Evolutionary conservation across 2,888 invertebrate species (phyloP).

Genomic region (Arctia plantaginis): DNA sequence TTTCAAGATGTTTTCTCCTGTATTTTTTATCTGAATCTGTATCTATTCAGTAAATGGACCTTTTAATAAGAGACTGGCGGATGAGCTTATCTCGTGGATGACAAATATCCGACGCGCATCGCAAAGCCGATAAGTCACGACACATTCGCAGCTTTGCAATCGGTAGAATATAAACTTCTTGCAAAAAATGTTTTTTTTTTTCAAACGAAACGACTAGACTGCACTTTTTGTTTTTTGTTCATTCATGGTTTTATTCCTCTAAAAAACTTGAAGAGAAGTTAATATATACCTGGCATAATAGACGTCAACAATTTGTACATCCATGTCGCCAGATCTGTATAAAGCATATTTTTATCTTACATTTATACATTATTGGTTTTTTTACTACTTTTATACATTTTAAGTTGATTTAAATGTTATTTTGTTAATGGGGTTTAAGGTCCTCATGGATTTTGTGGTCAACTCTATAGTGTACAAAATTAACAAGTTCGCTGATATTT

Average conservation of each 20-base stretch:
- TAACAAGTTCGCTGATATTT: too few species aligned
- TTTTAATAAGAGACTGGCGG: slow-evolving; percentile 40
- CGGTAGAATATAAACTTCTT: slow-evolving; percentile 34
- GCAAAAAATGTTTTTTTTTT: slow-evolving; percentile 11
- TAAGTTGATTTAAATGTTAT: too few species aligned
- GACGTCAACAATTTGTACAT: too few species aligned
- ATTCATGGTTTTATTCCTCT: background rate
- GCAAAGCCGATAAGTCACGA: slow-evolving; percentile 56
- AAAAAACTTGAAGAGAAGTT: background rate
- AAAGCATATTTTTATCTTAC: too few species aligned
- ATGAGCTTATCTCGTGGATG: slow-evolving; percentile 55
- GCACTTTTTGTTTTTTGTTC: background rate
- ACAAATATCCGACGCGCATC: slow-evolving; percentile 63
- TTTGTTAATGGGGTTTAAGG: too few species aligned
- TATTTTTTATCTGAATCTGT: slow-evolving; percentile 16
- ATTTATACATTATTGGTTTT: too few species aligned
- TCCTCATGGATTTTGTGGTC: too few species aligned
- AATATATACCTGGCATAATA: background rate
- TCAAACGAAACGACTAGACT: background rate
- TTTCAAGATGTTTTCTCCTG: background rate
- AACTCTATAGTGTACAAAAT: too few species aligned
- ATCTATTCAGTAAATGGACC: slow-evolving; percentile 33
- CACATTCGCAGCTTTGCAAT: slow-evolving; percentile 27
- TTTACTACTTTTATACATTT: too few species aligned
- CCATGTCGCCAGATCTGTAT: too few species aligned